Percentiles rank a stretch among this genome's conserved stretches.
phyloP scores from a whole-genome alignment of 1,140 invertebrate species.

The Trichonephila clavipes region DNA sequence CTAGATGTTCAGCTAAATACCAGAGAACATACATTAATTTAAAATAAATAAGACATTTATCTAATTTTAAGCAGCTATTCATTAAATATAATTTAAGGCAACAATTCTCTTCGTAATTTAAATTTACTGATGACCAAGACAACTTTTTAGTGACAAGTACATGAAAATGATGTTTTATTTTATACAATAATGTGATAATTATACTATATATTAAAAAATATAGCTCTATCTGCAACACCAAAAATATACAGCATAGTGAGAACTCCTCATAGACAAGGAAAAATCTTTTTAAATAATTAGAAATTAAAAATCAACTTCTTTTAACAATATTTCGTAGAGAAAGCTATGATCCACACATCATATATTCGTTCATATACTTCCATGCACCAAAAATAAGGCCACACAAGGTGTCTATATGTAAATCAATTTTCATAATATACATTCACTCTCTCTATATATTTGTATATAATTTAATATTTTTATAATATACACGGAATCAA shows the following conservation, averaged over 20 bases:
- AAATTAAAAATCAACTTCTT: background rate
- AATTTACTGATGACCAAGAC: background rate
- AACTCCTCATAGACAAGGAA: background rate
- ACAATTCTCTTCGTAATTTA: background rate
- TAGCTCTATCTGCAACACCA: constrained; percentile 67
- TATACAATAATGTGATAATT: constrained; percentile 46
- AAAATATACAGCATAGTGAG: constrained; percentile 35
- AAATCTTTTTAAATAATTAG: background rate
- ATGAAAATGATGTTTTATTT: constrained; percentile 23
- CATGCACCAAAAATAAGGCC: constrained; percentile 75
- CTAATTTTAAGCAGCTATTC: background rate
- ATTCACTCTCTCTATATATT: constrained; percentile 53
- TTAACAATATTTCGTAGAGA: background rate
- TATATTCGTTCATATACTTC: constrained; percentile 18
- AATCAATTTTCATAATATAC: constrained; percentile 65
- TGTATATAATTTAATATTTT: constrained; percentile 47
- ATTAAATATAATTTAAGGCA: constrained; percentile 2
- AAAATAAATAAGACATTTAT: background rate
- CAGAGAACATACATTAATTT: background rate
- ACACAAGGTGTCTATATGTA: constrained; percentile 72
- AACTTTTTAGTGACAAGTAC: constrained; percentile 18
- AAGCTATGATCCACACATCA: background rate
- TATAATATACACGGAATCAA: constrained; percentile 43
- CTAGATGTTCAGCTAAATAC: background rate
- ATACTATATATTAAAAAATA: constrained; percentile 69